phyloP scores from a whole-genome alignment of 2,797 vertebrate genomes.

The Zalophus californianus region DNA sequence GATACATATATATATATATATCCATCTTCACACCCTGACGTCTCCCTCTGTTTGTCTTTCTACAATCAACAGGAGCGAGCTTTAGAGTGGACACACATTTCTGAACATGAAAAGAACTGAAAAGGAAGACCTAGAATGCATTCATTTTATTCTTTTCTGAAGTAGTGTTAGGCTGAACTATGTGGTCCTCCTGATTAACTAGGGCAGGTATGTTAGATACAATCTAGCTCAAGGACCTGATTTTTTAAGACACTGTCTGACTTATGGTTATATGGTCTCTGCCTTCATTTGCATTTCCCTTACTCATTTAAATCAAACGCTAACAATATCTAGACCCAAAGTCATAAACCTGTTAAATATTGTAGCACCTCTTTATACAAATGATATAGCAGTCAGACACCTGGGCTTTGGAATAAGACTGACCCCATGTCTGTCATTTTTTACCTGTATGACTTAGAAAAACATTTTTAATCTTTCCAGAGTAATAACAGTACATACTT shows the following conservation, averaged over 20 bases:
- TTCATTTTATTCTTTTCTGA: slow-evolving; percentile 1
- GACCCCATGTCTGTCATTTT: background rate
- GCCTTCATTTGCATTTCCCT: background rate
- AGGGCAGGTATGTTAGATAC: background rate
- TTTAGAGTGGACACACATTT: background rate
- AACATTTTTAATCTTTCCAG: slow-evolving; percentile 7
- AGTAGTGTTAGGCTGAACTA: background rate
- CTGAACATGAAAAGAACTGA: background rate
- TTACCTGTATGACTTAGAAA: background rate
- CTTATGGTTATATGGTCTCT: background rate
- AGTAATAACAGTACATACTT: background rate
- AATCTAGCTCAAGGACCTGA: background rate
- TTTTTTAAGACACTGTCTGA: background rate
- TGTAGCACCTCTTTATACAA: background rate
- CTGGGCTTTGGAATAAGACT: background rate
- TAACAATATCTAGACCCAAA: slow-evolving; percentile 2
- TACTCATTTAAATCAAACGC: slow-evolving; percentile 28
- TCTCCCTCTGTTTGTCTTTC: background rate
- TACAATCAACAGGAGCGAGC: background rate
- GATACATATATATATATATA: background rate
- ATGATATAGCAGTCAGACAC: background rate
- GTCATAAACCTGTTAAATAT: background rate
- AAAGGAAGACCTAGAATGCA: background rate
- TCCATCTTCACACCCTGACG: background rate
- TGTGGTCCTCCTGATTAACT: background rate